Conservation (phyloP, 2,888 invertebrate genomes). For the Dasysyrphus albostriatus region DNA sequence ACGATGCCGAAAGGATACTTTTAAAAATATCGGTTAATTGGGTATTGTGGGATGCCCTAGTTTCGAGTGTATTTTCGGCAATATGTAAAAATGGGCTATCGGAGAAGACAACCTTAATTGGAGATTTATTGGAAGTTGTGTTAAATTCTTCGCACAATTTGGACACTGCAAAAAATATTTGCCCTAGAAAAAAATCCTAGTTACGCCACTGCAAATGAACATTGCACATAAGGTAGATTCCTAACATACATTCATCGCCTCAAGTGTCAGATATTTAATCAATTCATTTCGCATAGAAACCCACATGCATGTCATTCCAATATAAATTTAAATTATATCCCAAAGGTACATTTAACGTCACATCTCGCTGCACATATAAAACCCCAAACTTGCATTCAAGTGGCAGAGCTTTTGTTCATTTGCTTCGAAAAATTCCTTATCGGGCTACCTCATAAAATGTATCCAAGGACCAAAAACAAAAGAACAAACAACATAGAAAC, state of each 20-base stretch:
- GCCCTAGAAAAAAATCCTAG: too few relatives aligned
- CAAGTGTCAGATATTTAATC: constrained; percentile 12
- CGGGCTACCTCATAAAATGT: not conserved
- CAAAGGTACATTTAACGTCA: not conserved
- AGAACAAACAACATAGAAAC: not conserved
- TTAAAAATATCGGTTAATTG: too few relatives aligned
- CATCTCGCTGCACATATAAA: not conserved
- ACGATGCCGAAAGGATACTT: too few relatives aligned
- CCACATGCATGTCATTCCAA: not conserved
- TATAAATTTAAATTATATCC: not conserved
- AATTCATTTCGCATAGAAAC: constrained; percentile 1
- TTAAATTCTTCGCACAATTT: too few relatives aligned
- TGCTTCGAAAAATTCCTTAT: not conserved
- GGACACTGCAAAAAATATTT: too few relatives aligned
- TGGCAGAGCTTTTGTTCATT: not conserved
- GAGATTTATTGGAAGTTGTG: too few relatives aligned
- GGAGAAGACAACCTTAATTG: too few relatives aligned
- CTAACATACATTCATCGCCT: not conserved
- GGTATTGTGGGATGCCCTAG: too few relatives aligned
- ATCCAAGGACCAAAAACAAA: not conserved
- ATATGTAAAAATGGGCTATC: too few relatives aligned
- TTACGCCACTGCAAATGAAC: too few relatives aligned
- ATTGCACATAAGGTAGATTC: too few relatives aligned
- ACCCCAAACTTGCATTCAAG: not conserved
- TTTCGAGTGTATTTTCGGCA: too few relatives aligned